Evolutionary conservation across 2,888 invertebrate genomes (phyloP).

Genomic region (Coelopa pilipes): DNA sequence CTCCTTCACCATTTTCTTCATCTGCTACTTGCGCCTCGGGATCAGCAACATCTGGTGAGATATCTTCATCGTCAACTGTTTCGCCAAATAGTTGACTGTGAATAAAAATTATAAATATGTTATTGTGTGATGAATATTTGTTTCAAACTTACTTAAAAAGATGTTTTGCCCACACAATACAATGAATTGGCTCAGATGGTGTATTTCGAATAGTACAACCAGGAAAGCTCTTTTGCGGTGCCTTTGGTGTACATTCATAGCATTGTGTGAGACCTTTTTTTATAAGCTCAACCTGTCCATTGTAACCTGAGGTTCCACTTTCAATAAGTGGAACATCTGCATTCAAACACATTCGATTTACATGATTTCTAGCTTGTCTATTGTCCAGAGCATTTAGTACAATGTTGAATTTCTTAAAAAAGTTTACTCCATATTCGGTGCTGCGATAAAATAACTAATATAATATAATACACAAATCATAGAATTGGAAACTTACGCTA

Average conservation of each 20-base stretch:
- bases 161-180: constrained; percentile 99
- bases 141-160: constrained; percentile 85
- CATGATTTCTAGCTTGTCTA: constrained; percentile 95
- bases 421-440: constrained; percentile 87
- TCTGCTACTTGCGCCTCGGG: constrained; percentile 78
- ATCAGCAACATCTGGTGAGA: constrained; percentile 96
- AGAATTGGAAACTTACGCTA: constrained; percentile 74
- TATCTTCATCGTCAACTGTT: constrained; percentile 95
- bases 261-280: constrained; percentile 91
- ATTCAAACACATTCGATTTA: constrained; percentile 98
- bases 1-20: constrained; percentile 70
- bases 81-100: constrained; percentile 95
- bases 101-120: constrained; percentile 38
- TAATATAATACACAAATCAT: not conserved
- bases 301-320: constrained; percentile 96
- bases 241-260: constrained; percentile 95
- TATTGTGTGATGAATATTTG: too few relatives aligned
- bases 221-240: constrained; percentile 91
- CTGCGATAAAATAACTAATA: constrained; percentile 69
- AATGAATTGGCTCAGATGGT: constrained; percentile 98
- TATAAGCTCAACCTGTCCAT: constrained; percentile 93
- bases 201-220: constrained; percentile 99
- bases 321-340: constrained; percentile 94
- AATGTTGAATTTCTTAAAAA: constrained; percentile 89
- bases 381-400: constrained; percentile 98